Evolutionary conservation across 1,140 invertebrate species (phyloP).

Genomic region (Drosophila malerkotliana): DNA sequence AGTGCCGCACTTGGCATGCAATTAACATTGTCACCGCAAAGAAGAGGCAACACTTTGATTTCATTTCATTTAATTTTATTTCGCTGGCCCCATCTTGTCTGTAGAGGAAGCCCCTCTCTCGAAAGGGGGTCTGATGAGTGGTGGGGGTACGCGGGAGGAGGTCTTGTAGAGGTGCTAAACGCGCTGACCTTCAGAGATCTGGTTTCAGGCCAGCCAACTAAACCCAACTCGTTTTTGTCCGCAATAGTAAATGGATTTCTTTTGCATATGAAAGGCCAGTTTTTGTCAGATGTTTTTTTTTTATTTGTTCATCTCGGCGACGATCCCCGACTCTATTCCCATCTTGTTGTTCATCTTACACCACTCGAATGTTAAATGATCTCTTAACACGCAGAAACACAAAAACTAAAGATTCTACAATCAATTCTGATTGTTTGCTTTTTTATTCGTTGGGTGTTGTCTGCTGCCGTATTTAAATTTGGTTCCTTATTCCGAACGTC

Average conservation of each 20-base stretch:
- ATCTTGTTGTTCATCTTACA: constrained; percentile 40
- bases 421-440: constrained; percentile 42
- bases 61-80: constrained; percentile 8
- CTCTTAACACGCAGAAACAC: constrained; percentile 21
- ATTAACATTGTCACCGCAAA: constrained; percentile 54
- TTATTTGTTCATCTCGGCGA: constrained; percentile 17
- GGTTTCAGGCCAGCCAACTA: constrained; percentile 49
- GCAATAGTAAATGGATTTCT: constrained; percentile 49
- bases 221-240: constrained; percentile 55
- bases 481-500: constrained; percentile 43
- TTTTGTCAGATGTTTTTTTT: constrained; percentile 42
- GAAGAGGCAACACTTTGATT: constrained; percentile 24
- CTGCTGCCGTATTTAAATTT: constrained; percentile 28
- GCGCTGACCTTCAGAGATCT: constrained; percentile 73
- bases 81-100: constrained; percentile 32
- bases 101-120: constrained; percentile 2
- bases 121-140: not conserved
- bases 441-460: constrained; percentile 20
- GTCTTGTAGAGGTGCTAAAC: constrained; percentile 52
- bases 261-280: constrained; percentile 73
- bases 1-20: constrained; percentile 51
- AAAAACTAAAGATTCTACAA: constrained; percentile 59
- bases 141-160: not conserved
- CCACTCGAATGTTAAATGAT: constrained; percentile 47
- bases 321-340: constrained; percentile 11